Evolutionary conservation across 2,113 vertebrate species (phyloP), one percentile per base, ranked within the genome.

Genomic region (Dolichallabes microphthalmus): DNA sequence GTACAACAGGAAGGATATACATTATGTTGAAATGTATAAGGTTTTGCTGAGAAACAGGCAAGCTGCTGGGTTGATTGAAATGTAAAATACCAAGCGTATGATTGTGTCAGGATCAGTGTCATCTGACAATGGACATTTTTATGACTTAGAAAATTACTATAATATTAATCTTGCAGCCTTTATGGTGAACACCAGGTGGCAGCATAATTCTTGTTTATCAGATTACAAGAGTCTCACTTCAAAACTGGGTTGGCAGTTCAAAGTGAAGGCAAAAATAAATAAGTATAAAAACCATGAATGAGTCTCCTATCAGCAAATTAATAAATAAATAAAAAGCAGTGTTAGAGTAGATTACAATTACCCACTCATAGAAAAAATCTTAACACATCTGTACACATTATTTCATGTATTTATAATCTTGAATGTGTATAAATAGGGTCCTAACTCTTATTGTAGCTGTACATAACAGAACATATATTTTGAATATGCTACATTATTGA

Each of bases 161-260:
- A 45, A 45, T 45, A 4, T 77, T 76, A n/a, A 19, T 77, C 8
- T 27, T 57, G 25, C 19, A 69, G 2, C 27, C 25, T 35, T 35
- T 57, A 22, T 57, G 15, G 13, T 60, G 15, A 55, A 35, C 69
- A 86, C 85, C 76, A 53, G 45, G 55, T 77, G 82, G 82, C 71
- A 64, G 71, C 13, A 84, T 53, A 35, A 17, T 57, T 55, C 14
- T 19, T 27, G 25, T 52, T 76, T 32, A 11, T 57, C 52, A 57
- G 17, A 30, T 57, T 57, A 15, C 22, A 52, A 77, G 27, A 77
- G 53, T 25, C 50, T 30, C 52, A 55, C 7, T n/a, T 74, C 39
- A 10, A 76, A 30, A 55, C 14, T 17, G 50, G 14, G 4, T n/a
- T 0, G 14, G 74, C n/a, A 27, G 52, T 53, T 22, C 45, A n/a